Conservation (phyloP, 2,113 vertebrate species). For the Phalacrocorax carbo region DNA sequence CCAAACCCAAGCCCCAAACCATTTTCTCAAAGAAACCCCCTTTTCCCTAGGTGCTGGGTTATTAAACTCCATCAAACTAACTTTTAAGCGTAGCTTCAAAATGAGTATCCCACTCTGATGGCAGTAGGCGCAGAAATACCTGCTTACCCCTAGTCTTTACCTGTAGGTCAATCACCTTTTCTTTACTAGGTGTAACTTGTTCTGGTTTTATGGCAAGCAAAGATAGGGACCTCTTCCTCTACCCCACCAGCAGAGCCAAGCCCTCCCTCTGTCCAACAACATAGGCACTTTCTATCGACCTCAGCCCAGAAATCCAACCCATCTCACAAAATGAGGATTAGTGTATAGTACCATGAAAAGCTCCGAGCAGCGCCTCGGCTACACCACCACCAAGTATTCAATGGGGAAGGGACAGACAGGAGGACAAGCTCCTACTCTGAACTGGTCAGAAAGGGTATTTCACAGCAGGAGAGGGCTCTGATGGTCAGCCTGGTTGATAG, state of each 20-base stretch:
- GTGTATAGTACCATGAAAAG: not conserved
- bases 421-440: not conserved
- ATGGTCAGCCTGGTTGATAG: fast-evolving
- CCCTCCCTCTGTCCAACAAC: not conserved
- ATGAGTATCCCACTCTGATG: not conserved
- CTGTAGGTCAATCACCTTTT: not conserved
- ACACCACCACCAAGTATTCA: not conserved
- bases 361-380: not conserved
- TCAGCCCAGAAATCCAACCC: not conserved
- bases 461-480: not conserved
- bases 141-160: not conserved
- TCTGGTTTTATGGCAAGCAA: not conserved
- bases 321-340: not conserved
- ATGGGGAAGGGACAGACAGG: not conserved
- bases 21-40: not conserved
- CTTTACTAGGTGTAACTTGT: not conserved
- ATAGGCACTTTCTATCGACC: fast-evolving
- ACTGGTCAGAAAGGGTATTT: not conserved
- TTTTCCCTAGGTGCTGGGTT: not conserved
- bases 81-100: not conserved
- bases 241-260: not conserved
- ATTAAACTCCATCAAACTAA: not conserved
- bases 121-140: not conserved
- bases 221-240: not conserved
- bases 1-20: not conserved